Conservation (phyloP, 2,888 invertebrate genomes). For the Anorthoa munda region DNA sequence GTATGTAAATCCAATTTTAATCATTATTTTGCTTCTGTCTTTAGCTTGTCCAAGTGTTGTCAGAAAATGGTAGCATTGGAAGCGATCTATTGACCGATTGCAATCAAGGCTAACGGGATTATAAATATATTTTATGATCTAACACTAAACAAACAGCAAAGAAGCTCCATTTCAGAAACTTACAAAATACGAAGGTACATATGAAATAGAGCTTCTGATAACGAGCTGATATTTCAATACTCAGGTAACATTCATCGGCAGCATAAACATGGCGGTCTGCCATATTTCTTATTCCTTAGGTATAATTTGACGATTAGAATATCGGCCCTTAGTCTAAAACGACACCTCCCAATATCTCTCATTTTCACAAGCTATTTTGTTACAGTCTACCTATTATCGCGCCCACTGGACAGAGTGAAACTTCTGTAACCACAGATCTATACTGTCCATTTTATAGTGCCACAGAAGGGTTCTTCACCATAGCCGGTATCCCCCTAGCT, state of each 20-base stretch:
- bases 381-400: background rate
- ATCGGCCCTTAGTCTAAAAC: too few species aligned
- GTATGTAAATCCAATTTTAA: background rate
- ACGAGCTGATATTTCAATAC: too few species aligned
- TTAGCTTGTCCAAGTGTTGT: background rate
- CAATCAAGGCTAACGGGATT: constrained; percentile 10
- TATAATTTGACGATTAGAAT: too few species aligned
- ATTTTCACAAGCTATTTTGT: too few species aligned
- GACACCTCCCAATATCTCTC: too few species aligned
- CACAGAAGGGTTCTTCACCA: constrained; percentile 26
- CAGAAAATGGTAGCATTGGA: background rate
- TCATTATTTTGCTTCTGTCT: background rate
- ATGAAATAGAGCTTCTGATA: background rate
- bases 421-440: background rate
- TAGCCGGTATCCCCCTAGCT: background rate
- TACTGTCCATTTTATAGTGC: constrained; percentile 4
- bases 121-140: background rate
- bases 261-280: too few species aligned
- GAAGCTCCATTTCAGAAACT: background rate
- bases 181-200: background rate
- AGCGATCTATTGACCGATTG: constrained; percentile 1
- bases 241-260: too few species aligned
- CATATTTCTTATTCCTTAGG: too few species aligned
- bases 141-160: background rate
- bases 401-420: background rate